A percentile compares a stretch with the other conserved stretches of the same genome.
Conservation (phyloP, 1,140 invertebrate genomes). For the Scaptodrosophila lebanonensis region DNA sequence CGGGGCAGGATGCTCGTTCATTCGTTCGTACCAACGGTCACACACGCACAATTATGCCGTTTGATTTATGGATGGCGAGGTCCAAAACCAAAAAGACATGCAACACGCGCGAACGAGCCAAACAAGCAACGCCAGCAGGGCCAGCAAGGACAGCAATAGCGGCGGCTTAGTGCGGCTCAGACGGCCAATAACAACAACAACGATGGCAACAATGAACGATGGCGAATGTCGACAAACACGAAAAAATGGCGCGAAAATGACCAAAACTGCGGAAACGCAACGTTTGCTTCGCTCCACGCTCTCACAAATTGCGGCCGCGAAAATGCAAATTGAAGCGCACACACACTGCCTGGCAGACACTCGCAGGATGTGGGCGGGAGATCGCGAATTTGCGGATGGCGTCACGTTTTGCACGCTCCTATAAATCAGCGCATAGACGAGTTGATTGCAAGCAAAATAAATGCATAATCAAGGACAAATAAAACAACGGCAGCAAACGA, state of each 20-base stretch:
- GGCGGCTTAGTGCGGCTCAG: constrained; percentile 4
- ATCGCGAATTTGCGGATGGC: too few species aligned
- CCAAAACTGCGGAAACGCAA: constrained; percentile 31
- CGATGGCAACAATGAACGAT: constrained; percentile 22
- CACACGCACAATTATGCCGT: constrained; percentile 57
- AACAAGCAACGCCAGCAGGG: too few species aligned
- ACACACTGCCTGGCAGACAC: too few species aligned
- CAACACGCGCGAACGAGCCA: too few species aligned
- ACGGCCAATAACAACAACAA: too few species aligned
- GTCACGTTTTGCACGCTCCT: too few species aligned
- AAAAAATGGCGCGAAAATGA: constrained; percentile 48
- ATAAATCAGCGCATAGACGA: not conserved
- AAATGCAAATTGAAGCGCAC: constrained; percentile 29
- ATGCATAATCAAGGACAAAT: constrained; percentile 3
- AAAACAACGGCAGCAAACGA: constrained; percentile 10
- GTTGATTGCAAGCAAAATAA: constrained; percentile 23
- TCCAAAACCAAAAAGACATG: too few species aligned
- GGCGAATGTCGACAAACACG: not conserved
- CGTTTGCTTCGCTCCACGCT: too few species aligned
- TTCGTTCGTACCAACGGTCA: too few species aligned
- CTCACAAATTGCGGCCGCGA: constrained; percentile 30
- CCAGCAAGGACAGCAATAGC: not conserved
- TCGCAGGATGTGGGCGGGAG: too few species aligned
- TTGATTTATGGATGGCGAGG: constrained; percentile 50
- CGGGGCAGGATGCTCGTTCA: too few species aligned